Evolutionary conservation across 2,888 invertebrate genomes (phyloP), one percentile per base, ranked within the genome.

Genomic region (Vannuccia rotundouncinata): DNA sequence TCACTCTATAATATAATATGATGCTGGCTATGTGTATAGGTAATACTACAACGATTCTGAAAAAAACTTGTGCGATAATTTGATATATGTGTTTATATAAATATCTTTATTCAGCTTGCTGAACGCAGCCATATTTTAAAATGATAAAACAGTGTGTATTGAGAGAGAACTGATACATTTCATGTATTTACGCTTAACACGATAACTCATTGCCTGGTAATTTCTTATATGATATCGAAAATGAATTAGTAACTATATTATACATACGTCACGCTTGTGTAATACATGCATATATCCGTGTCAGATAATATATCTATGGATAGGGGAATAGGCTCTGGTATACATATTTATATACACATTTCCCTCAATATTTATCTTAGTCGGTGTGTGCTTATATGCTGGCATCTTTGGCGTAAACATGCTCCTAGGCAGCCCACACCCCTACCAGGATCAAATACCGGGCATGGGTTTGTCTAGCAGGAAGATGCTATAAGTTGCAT

Each of bases 351-450:
- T 66, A 66, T 66, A 5, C 66, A 66, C 25, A 66, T 66, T 5
- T 66, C 25, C 25, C 22, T 27, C 66, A 66, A 66, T 66, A 66
- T 66, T 66, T 66, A 66, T 66, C 66, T 66, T 66, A 66, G 66
- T 22, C 66, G 66, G 66, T 66, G 66, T 66, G 66, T 66, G 66
- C 66, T 66, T 66, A 66, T n/a, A n/a, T 22, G 22, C 66, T 66
- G 66, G 66, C 66, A 66, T 66, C 66, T 66, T 66, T 66, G 66
- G 66, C 66, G 66, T 66, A 66, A 66, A 66, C 66, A 66, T 22
- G 66, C 10, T 45, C 45, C 10, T 45, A 17, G 17, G 17, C 10
- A 5, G 45, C 45, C 45, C 45, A 13, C 5, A 17, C 10, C 45
- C 5, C 45, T 45, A 5, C 17, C 45, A 45, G 45, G 45, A 45